These are phyloP conservation scores for Pandemis heparana DNA, from an alignment of 2,888 invertebrate species.

Conservation along the genomic window DNA sequence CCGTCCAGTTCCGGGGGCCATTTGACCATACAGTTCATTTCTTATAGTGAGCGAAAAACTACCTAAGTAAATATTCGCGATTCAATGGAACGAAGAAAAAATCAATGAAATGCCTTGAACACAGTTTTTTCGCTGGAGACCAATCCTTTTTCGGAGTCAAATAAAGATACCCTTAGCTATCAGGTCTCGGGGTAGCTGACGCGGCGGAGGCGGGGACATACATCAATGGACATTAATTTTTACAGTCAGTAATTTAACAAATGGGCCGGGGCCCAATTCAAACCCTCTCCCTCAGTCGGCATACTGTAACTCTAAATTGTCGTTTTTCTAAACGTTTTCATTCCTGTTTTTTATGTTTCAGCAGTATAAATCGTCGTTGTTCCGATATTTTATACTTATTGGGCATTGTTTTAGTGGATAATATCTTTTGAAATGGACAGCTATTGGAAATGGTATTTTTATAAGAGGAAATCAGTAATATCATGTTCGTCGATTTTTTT, in stretches of 20 bases:
- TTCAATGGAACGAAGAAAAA: background rate
- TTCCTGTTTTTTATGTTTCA: conserved; percentile 60
- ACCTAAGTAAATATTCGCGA: background rate
- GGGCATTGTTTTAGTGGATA: conserved; percentile 55
- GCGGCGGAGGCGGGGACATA: conserved; percentile 23
- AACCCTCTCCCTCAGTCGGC: conserved; percentile 47
- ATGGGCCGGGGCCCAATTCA: conserved; percentile 56
- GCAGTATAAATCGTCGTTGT: conserved; percentile 53
- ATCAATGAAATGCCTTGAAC: background rate
- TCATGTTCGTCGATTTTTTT: background rate
- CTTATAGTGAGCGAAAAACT: background rate
- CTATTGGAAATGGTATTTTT: conserved; percentile 4
- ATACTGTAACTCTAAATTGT: conserved; percentile 51
- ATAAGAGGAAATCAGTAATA: conserved; percentile 5
- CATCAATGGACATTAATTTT: conserved; percentile 56
- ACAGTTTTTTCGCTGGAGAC: background rate
- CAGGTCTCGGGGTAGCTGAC: conserved; percentile 5
- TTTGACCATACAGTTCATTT: too few species aligned
- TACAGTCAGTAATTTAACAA: conserved; percentile 58
- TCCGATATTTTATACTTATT: conserved; percentile 62
- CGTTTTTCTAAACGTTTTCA: conserved; percentile 61
- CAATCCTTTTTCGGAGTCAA: conserved; percentile 8
- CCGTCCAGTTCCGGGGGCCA: too few species aligned
- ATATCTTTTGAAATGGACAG: conserved; percentile 43
- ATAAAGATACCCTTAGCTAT: background rate